phyloP scores from a whole-genome alignment of 2,113 vertebrate genomes.

The Motacilla alba region DNA sequence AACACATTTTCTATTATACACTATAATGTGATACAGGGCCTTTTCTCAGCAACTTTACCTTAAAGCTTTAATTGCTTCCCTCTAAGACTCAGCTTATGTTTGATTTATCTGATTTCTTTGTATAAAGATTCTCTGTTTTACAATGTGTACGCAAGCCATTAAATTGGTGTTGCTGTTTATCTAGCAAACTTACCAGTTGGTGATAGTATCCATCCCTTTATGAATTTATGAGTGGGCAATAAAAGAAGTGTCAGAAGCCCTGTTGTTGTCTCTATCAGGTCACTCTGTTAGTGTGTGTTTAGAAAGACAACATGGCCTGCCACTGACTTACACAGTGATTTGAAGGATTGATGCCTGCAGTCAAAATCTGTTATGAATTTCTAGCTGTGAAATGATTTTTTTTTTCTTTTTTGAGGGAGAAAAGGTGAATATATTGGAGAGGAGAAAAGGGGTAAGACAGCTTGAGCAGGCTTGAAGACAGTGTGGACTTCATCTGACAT shows the following conservation, averaged over 20 bases:
- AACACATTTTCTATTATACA: conserved; percentile 73
- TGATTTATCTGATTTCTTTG: conserved; percentile 79
- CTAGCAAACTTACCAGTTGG: conserved; percentile 77
- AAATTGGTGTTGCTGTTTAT: conserved; percentile 84
- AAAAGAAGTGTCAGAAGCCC: conserved; percentile 75
- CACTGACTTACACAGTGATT: not conserved
- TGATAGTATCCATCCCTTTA: conserved; percentile 69
- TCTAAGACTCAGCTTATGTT: conserved; percentile 68
- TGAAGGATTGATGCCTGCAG: not conserved
- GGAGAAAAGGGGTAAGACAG: not conserved
- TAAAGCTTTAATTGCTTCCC: conserved; percentile 74
- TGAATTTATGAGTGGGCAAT: conserved; percentile 84
- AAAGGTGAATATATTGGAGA: conserved; percentile 19
- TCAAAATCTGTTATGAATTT: conserved; percentile 36
- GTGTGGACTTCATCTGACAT: conserved; percentile 35
- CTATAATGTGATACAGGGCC: conserved; percentile 46
- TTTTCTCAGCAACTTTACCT: conserved; percentile 64
- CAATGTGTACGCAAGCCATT: conserved; percentile 81
- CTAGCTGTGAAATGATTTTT: not conserved
- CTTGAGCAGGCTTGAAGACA: conserved; percentile 21
- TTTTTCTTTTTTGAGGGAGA: not conserved
- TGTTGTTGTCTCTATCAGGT: conserved; percentile 54
- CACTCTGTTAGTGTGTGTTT: conserved; percentile 55
- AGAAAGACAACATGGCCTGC: conserved; percentile 18
- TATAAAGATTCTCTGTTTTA: conserved; percentile 81